Conservation (phyloP, 2,797 vertebrate genomes). For the Nannoperca obscura region DNA sequence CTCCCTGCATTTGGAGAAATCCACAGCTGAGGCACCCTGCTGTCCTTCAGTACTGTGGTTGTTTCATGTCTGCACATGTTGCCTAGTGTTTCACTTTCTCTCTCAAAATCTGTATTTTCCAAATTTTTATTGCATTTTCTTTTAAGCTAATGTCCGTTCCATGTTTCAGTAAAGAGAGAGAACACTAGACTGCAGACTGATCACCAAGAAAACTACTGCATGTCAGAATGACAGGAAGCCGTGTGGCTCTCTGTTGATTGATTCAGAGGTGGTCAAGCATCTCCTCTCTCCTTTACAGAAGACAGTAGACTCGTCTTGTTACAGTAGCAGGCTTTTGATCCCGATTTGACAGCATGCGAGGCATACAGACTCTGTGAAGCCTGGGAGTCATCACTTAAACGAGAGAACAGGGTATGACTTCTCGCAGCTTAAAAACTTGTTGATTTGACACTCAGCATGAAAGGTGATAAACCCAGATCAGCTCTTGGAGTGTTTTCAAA, state of each 20-base stretch:
- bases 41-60: not conserved
- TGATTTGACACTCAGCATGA: slow-evolving; percentile 60
- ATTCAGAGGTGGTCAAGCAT: slow-evolving; percentile 33
- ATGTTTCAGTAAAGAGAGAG: slow-evolving; percentile 6
- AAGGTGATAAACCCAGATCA: slow-evolving; percentile 55
- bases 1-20: not conserved
- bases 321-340: slow-evolving; percentile 43
- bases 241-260: slow-evolving; percentile 20
- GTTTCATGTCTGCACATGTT: not conserved
- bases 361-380: slow-evolving; percentile 34
- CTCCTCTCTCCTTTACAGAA: slow-evolving; percentile 22
- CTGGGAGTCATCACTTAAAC: slow-evolving; percentile 33
- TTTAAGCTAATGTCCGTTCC: not conserved
- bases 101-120: slow-evolving; percentile 21
- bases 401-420: slow-evolving; percentile 21
- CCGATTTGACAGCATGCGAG: slow-evolving; percentile 43
- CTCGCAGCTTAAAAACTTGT: slow-evolving; percentile 54
- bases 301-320: slow-evolving; percentile 35
- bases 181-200: slow-evolving; percentile 24
- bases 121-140: slow-evolving; percentile 2
- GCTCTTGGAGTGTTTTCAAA: slow-evolving; percentile 57
- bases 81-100: slow-evolving; percentile 4
- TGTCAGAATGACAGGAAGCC: slow-evolving; percentile 46
- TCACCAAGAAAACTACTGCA: slow-evolving; percentile 10
- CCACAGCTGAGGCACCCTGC: not conserved